phyloP scores from a whole-genome alignment of 2,888 invertebrate species.

The Eudasyphora cyanicolor region DNA sequence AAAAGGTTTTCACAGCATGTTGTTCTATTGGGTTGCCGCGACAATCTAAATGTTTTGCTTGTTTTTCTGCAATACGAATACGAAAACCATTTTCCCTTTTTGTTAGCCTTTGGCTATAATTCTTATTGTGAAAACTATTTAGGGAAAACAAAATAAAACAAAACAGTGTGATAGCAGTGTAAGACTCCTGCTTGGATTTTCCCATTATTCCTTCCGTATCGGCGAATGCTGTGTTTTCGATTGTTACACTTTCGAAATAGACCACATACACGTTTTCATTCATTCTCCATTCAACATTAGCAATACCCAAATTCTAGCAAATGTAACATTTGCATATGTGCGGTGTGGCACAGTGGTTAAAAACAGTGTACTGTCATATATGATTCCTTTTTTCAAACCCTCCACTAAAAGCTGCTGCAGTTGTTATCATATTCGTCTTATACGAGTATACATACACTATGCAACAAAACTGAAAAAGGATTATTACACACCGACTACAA shows the following conservation, averaged over 20 bases:
- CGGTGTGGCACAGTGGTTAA: conserved; percentile 17
- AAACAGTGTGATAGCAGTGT: no score
- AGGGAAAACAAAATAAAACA: background rate
- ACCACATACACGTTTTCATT: conserved; percentile 56
- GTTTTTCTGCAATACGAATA: background rate
- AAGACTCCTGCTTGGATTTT: conserved; percentile 15
- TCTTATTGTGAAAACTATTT: conserved; percentile 4
- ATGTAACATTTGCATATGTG: conserved; percentile 60
- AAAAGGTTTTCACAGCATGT: conserved; percentile 53
- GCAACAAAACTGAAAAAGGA: no score
- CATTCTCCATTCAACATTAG: background rate
- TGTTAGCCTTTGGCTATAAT: conserved; percentile 1
- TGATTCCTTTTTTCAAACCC: no score
- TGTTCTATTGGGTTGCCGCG: background rate
- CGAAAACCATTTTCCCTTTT: background rate
- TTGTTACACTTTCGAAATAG: conserved; percentile 40
- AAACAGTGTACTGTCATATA: no score
- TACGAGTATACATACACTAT: no score
- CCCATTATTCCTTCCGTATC: background rate
- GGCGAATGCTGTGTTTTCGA: background rate
- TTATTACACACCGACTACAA: no score
- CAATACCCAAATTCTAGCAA: conserved; percentile 1
- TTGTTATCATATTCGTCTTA: no score
- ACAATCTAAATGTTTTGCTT: background rate
- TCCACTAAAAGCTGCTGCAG: no score